Base-by-base conservation (phyloP, 2,113 vertebrate genomes). In the Nothocercus julius region DNA sequence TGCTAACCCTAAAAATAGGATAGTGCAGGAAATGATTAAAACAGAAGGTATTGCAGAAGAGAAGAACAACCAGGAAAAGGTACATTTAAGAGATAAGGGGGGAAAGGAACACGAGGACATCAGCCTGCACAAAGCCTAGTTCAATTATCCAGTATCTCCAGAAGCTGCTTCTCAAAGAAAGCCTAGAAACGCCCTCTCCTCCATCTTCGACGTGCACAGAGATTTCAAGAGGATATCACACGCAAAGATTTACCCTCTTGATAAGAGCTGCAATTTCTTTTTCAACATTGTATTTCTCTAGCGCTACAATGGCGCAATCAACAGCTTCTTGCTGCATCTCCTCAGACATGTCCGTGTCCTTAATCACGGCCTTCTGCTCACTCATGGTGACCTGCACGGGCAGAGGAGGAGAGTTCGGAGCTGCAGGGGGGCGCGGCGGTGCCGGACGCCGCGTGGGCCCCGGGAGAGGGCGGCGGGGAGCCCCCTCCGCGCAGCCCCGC, bases 291-390 rank as follows among this genome's bases (percentile, higher is more conserved):
- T 98, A 98, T 88, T 99, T 99, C 97, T 98, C 98, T 97, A 98
- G 47, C 69, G 98, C 98, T 97, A 98, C 98, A 30, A 98, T 96
- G 15, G 98, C 98, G 93, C 98, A 97, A 87, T 98, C 98, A 97
- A 99, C 98, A 9, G 98, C 97, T 56, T 98, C 97, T 97, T 99
- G 98, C 98, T 98, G 98, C 98, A 98, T 98, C 97, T 98, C 98
- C 92, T 98, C 97, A 1, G 98, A 98, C 98, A 98, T 97, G 82
- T 98, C 98, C 3, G 98, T 97, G 85, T 98, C 98, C 88, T 98
- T 99, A 53, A 98, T 98, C 95, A 98, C 98, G 22, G 98, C 98
- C 86, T 98, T 98, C 84, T 97, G 98, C 86, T 98, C 98, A 85
- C 98, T 97, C 97, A 98, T 97, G 90, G 90, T 91, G 93, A 92